Conservation (phyloP, 2,888 invertebrate species). For the Epsilonema sp. region DNA sequence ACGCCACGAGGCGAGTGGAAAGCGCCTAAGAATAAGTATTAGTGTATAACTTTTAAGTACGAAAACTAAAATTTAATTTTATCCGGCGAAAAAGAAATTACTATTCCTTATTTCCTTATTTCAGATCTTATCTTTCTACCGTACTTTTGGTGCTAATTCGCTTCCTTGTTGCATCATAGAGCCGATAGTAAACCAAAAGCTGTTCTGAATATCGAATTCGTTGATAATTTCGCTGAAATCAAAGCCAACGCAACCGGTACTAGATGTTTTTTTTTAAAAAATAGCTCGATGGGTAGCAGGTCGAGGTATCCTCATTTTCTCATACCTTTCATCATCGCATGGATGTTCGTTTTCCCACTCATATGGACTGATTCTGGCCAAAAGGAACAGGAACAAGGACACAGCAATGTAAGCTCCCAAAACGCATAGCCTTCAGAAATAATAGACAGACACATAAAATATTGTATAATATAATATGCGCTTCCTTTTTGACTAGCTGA, state of each 20-base stretch:
- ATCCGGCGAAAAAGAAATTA: constrained; percentile 10
- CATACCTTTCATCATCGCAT: constrained; percentile 30
- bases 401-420: constrained; percentile 31
- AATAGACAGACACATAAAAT: too few species aligned
- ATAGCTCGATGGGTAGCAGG: too few species aligned
- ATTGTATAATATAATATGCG: neutral
- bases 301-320: too few species aligned
- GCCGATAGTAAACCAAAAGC: constrained; percentile 54
- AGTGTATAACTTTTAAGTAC: neutral
- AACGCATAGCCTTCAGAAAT: constrained; percentile 65
- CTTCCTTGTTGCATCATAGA: constrained; percentile 40
- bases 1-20: constrained; percentile 12
- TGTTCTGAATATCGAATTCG: constrained; percentile 31
- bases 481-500: neutral
- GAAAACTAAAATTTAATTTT: neutral
- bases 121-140: too few species aligned
- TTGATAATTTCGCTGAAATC: too few species aligned
- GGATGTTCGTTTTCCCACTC: constrained; percentile 48
- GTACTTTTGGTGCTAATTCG: constrained; percentile 15
- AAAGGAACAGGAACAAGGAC: constrained; percentile 31
- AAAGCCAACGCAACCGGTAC: too few species aligned
- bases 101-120: too few species aligned
- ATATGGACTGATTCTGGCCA: constrained; percentile 72
- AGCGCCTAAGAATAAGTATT: neutral
- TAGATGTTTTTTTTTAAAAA: too few species aligned